A percentile compares a stretch with the other conserved stretches of the same genome.
Conservation (phyloP, 2,888 invertebrate genomes). For the Limnephilus marmoratus region DNA sequence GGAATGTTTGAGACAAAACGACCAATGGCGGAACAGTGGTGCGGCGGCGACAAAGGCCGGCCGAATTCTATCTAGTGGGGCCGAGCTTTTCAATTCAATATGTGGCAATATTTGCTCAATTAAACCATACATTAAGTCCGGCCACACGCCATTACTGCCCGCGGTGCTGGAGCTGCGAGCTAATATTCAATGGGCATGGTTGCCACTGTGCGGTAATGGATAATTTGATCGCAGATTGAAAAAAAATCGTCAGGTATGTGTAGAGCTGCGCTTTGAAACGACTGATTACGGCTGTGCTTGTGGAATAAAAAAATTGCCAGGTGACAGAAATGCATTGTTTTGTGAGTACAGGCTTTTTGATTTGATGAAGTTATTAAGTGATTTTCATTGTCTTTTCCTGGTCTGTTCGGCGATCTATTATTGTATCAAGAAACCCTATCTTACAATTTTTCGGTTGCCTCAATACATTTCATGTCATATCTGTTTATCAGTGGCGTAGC, state of each 20-base stretch:
- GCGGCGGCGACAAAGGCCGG: not conserved
- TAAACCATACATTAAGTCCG: constrained; percentile 55
- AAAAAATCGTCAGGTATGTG: not conserved
- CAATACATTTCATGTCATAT: too few species aligned
- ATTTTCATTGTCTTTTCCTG: too few species aligned
- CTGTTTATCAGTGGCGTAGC: too few species aligned
- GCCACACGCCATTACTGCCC: constrained; percentile 53
- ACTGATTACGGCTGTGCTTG: not conserved
- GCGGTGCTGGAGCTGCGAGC: constrained; percentile 10
- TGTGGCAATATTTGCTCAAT: constrained; percentile 60
- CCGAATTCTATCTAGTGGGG: constrained; percentile 16
- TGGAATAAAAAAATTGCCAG: not conserved
- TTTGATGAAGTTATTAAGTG: not conserved
- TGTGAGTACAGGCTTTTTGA: not conserved
- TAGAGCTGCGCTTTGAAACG: not conserved
- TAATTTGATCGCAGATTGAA: not conserved
- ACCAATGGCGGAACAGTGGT: not conserved
- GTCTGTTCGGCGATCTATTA: too few species aligned
- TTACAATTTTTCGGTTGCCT: too few species aligned
- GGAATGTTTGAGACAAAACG: constrained; percentile 25
- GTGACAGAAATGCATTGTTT: not conserved
- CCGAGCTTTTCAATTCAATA: constrained; percentile 54
- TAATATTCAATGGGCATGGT: constrained; percentile 26
- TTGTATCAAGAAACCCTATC: too few species aligned
- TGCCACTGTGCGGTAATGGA: not conserved